Conservation (phyloP, 1,140 invertebrate species). For the Bombus turneri region DNA sequence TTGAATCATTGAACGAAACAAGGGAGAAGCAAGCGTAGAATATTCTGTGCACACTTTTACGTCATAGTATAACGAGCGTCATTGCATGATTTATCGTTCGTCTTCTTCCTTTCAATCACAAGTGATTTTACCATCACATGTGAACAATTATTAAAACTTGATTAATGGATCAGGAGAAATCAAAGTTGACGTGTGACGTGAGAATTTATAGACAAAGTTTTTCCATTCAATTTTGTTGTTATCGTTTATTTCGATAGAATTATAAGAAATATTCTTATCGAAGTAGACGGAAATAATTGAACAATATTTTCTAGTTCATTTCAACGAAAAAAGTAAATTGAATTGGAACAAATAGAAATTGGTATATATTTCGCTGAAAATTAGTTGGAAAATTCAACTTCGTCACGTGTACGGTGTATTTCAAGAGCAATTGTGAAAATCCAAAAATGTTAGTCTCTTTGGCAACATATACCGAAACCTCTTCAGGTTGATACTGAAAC, state of each 20-base stretch:
- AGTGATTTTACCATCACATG: neutral
- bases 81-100: neutral
- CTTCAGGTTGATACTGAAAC: too few relatives aligned
- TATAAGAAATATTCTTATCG: too few relatives aligned
- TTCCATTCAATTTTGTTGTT: neutral
- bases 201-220: neutral
- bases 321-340: neutral
- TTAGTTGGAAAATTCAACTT: neutral
- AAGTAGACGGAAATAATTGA: neutral
- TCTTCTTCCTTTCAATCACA: neutral
- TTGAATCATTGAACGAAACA: neutral
- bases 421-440: neutral
- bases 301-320: neutral
- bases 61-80: too few relatives aligned
- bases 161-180: neutral
- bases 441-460: neutral
- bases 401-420: neutral
- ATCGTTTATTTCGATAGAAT: neutral
- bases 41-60: neutral
- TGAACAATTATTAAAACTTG: neutral
- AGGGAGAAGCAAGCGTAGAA: neutral
- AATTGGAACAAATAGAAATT: neutral
- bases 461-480: neutral
- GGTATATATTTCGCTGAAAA: neutral
- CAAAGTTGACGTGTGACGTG: neutral